Percentiles rank a stretch among this genome's conserved stretches.
Evolutionary conservation across 92 coral and sea anemone species (phyloP).

Genomic region (Bergia sp.): DNA sequence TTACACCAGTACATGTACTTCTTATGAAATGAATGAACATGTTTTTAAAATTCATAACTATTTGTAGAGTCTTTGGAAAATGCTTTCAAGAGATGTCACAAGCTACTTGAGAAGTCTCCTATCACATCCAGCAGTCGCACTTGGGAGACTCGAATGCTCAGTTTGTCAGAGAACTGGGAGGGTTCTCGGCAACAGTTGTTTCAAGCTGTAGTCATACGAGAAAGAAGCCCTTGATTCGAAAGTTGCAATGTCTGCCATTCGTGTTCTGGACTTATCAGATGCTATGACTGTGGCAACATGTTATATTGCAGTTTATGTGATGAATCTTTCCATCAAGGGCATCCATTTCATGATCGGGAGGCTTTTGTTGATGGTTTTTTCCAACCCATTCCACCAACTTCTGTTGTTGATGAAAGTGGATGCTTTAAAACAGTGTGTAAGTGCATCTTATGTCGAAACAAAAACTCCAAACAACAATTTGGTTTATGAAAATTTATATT

Average conservation of each 20-base stretch:
- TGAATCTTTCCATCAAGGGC: constrained; percentile 8
- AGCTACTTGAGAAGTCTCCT: constrained; percentile 25
- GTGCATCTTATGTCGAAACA: background rate
- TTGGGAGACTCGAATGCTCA: constrained; percentile 45
- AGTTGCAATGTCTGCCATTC: constrained; percentile 13
- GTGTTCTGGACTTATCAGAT: constrained; percentile 23
- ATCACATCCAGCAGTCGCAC: constrained; percentile 11
- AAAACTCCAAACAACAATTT: background rate
- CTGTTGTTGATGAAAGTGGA: constrained; percentile 14
- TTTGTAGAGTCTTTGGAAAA: constrained; percentile 35
- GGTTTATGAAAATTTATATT: background rate
- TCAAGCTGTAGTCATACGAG: constrained; percentile 23
- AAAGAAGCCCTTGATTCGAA: constrained; percentile 28
- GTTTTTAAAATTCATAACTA: no score
- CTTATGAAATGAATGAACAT: no score
- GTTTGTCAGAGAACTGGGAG: constrained; percentile 41
- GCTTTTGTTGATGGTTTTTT: constrained; percentile 36
- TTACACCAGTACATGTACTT: no score
- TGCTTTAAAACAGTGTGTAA: constrained; percentile 22
- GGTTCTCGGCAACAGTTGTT: constrained; percentile 24
- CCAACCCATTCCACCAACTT: constrained; percentile 35
- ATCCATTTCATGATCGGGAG: constrained; percentile 43
- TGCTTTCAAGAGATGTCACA: constrained; percentile 26
- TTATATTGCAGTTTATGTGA: constrained; percentile 34
- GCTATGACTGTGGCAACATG: constrained; percentile 44